Evolutionary conservation across 2,113 vertebrate species (phyloP), one percentile per base, ranked within the genome.

Genomic region (Triplophysa dalaica): DNA sequence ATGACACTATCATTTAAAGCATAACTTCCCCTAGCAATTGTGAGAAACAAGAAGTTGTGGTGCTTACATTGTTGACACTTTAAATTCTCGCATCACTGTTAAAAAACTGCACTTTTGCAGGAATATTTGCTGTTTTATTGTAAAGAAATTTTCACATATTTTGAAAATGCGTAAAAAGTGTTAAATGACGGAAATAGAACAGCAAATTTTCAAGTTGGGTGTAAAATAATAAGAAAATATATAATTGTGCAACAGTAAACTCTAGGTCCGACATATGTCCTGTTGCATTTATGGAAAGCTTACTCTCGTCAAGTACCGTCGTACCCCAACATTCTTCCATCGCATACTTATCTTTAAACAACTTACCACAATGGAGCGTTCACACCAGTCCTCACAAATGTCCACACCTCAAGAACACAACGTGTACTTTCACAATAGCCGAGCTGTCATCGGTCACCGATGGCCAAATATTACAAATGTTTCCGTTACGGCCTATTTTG

Each of bases 401-500:
- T 22, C 9, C 50, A 17, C 16, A 45, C 24, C 75, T 79, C 43
- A 77, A 84, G 83, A 83, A 50, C 78, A 86, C 75, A 75, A 81
- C 66, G 14, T 43, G 16, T 16, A 22, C 81, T 75, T 67, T 73
- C 24, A 75, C 26, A 72, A 29, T 73, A 21, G 69, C 56, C 70
- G 56, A 16, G 43, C 78, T 61, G 56, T 64, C 62, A 45, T 60
- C 74, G 58, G 48, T 54, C 61, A 41, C 26, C 16, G 52, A 70
- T 78, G 56, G 85, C 82, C 82, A 82, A 76, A 76, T 56, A 82
- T 81, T 41, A 48, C 29, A 70, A 48, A 74, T 74, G 70, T 81
- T 86, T 72, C 74, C 24, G 5, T 48, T 56, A 73, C 17, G 22
- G 38, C 45, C 77, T 85, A 83, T 86, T 83, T 82, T 56, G 4